These are phyloP conservation scores for Sesamia inferens DNA, from an alignment of 2,888 invertebrate genomes.

Conservation along the genomic window DNA sequence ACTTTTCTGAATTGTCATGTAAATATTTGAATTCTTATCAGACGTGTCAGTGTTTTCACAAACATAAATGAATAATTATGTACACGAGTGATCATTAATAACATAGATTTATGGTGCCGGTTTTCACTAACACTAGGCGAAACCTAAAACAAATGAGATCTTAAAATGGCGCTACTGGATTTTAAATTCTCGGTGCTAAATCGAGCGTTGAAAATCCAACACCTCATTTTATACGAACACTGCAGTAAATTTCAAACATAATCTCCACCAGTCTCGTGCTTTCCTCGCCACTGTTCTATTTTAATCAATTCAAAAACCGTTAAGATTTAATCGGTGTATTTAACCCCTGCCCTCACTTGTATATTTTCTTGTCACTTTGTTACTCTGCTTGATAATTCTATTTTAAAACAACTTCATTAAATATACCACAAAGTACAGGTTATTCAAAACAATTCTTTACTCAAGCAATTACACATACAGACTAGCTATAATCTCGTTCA, in stretches of 20 bases:
- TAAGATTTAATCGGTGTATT: neutral
- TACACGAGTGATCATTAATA: neutral
- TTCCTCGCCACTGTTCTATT: neutral
- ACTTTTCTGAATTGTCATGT: constrained; percentile 9
- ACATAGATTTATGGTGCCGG: neutral
- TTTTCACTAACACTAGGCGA: too few species aligned
- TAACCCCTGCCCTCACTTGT: too few species aligned
- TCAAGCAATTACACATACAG: neutral
- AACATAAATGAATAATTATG: constrained; percentile 7
- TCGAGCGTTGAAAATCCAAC: too few species aligned
- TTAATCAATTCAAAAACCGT: neutral
- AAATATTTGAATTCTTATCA: constrained; percentile 31
- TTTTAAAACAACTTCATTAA: neutral
- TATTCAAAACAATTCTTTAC: neutral
- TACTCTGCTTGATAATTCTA: neutral
- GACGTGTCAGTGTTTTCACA: constrained; percentile 18
- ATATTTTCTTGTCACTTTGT: neutral
- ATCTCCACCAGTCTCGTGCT: neutral
- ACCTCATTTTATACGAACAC: too few species aligned
- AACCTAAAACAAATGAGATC: too few species aligned
- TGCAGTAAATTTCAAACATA: neutral
- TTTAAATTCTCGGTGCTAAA: too few species aligned
- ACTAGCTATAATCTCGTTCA: neutral
- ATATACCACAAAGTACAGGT: too few species aligned
- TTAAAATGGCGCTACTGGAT: too few species aligned